A percentile compares a stretch with the other conserved stretches of the same genome.
Evolutionary conservation across 1,140 invertebrate species (phyloP).

Genomic region (Drosophila tropicalis): DNA sequence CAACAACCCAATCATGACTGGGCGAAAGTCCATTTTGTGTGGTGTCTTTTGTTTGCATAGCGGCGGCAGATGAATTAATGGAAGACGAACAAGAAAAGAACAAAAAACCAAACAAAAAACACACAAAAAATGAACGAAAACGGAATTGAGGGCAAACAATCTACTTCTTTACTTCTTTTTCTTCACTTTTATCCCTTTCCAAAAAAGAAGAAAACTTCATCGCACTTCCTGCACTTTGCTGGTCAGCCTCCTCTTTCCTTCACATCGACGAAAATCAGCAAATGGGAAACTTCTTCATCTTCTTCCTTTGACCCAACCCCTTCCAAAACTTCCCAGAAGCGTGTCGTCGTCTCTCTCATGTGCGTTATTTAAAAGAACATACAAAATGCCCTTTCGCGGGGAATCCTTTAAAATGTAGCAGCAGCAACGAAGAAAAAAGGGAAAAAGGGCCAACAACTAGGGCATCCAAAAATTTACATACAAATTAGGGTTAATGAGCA

Average conservation of each 20-base stretch:
- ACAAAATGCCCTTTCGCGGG: constrained; percentile 44
- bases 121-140: not conserved
- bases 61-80: constrained; percentile 69
- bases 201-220: not conserved
- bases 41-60: constrained; percentile 68
- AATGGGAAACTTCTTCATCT: constrained; percentile 28
- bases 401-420: constrained; percentile 57
- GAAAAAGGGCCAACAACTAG: constrained; percentile 30
- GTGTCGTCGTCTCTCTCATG: constrained; percentile 29
- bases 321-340: constrained; percentile 15
- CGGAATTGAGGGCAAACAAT: constrained; percentile 51
- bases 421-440: constrained; percentile 5
- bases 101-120: not conserved
- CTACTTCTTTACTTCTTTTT: constrained; percentile 16
- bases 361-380: constrained; percentile 63
- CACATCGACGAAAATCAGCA: constrained; percentile 11
- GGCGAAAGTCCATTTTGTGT: constrained; percentile 64
- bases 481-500: constrained; percentile 82
- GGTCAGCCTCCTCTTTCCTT: not conserved
- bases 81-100: constrained; percentile 30
- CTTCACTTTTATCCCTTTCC: constrained; percentile 15
- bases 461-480: constrained; percentile 74
- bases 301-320: not conserved
- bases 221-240: constrained; percentile 43
- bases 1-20: constrained; percentile 71